phyloP scores from a whole-genome alignment of 2,113 vertebrate species.

The Circaetus gallicus region DNA sequence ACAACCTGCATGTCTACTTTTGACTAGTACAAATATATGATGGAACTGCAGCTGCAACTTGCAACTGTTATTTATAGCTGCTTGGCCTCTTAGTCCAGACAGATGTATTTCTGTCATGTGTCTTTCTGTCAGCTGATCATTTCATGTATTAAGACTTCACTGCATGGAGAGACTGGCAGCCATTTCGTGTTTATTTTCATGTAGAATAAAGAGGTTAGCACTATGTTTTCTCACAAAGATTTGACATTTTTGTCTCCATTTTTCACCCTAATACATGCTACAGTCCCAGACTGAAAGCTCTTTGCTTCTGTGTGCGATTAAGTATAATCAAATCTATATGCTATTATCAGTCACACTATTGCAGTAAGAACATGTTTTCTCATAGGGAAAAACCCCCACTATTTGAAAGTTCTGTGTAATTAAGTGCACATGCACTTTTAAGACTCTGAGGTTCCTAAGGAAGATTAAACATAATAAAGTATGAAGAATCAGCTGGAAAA shows the following conservation, averaged over 20 bases:
- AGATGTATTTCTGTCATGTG: not conserved
- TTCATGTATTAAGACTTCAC: not conserved
- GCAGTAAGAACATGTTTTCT: not conserved
- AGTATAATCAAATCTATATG: not conserved
- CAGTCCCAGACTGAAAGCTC: not conserved
- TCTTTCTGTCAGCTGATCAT: not conserved
- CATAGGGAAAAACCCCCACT: not conserved
- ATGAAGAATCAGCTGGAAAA: not conserved
- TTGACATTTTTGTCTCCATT: not conserved
- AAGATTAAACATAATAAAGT: not conserved
- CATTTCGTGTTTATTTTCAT: not conserved
- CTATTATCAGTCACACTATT: not conserved
- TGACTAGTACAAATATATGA: not conserved
- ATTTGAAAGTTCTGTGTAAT: not conserved
- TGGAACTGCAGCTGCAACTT: not conserved
- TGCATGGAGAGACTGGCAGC: not conserved
- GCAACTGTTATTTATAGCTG: not conserved
- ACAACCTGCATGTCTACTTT: not conserved
- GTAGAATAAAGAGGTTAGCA: not conserved
- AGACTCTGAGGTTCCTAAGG: not conserved
- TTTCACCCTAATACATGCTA: not conserved
- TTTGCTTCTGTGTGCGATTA: not conserved
- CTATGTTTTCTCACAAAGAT: not conserved
- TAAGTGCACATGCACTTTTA: not conserved
- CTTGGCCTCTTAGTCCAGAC: not conserved